Base-by-base conservation (phyloP, 2,113 vertebrate species). In the Galemys pyrenaicus region DNA sequence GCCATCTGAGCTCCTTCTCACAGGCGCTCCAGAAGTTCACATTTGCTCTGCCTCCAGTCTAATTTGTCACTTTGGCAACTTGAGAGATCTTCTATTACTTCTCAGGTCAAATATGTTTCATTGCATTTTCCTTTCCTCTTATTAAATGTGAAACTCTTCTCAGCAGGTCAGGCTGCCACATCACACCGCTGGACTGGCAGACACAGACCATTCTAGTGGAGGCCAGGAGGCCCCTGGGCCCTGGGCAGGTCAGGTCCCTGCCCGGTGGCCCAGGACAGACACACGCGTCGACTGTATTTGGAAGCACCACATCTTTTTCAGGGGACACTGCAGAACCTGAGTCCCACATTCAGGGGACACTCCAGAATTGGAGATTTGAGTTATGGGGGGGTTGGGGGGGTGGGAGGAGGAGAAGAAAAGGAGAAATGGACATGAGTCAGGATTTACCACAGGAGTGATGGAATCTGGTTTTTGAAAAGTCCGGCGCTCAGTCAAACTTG, bases 61-160 rank as follows among this genome's bases (percentile, higher is more conserved):
- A 74, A 79, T 87, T 67, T 22, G 68, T 91, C 88, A 88, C 56
- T 78, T 68, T 12, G 62, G 68, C 81, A 89, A 56, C 62, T n/a
- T 56, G 62, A 32, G 37, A 88, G 30, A 56, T 15, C 79, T 94
- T 94, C 83, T 60, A 39, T 75, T 95, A 82, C 89, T 88, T 82
- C 62, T 22, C 58, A 37, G 82, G 85, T 90, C 77, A 95, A 84
- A 56, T 56, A 32, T 19, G 41, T 73, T 95, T 95, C 81, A 68
- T 82, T 81, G 81, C 24, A n/a, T 19, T 83, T 78, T 37, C 5
- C 13, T 5, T 71, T 37, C 49, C 60, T 39, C 35, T 74, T 86
- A 39, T 20, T 37, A 54, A 74, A 75, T 65, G 54, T 71, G 83
- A 54, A 46, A 22, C 32, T 64, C 54, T 56, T 65, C 46, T 79